Base-by-base conservation (phyloP, 2,888 invertebrate genomes). In the Hartigia nigra region DNA sequence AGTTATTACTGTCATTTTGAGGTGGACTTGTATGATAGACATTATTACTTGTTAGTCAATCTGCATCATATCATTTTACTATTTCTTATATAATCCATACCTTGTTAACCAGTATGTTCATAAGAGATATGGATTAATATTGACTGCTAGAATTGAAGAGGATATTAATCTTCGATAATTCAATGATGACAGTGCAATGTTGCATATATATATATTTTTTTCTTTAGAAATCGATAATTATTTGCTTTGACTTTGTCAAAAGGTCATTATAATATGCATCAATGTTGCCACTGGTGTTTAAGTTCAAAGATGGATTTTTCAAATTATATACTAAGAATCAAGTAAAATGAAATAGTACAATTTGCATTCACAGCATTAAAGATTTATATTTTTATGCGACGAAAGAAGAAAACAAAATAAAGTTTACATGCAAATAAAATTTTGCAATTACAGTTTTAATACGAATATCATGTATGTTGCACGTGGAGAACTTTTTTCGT, bases 21-120 rank as follows among this genome's bases (percentile, higher is more conserved):
- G 1, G 34, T 34, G 4, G 4, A 34, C 4, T 34, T 34, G 34
- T 34, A 34, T 34, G 3, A 34, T 34, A 4, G 34, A 34, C 3
- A 34, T 34, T 34, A 34, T 34, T 34, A 34, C 34, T 4, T 34
- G 3, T 93, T 93, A 85, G 93, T 92, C 76, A 93, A 93, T 85
- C 93, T 93, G 88, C 72, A 83, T 81, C 72, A n/a, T 23, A 36
- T 69, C n/a, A 55, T 70, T 69, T 14, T 72, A 74, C 32, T 31
- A 81, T 69, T 70, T 37, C 35, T 31, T 36, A 77, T 39, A 36
- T 75, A 37, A 35, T 77, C 31, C 34, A 23, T 69, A 31, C n/a
- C 9, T 23, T 1, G 23, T 55, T 9, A 55, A 55, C 23, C 2
- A 2, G 9, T 55, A 55, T 55, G 23, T 23, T 23, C 55, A 55